Base-by-base conservation (phyloP, 2,113 vertebrate species). In the Calidris pugnax region DNA sequence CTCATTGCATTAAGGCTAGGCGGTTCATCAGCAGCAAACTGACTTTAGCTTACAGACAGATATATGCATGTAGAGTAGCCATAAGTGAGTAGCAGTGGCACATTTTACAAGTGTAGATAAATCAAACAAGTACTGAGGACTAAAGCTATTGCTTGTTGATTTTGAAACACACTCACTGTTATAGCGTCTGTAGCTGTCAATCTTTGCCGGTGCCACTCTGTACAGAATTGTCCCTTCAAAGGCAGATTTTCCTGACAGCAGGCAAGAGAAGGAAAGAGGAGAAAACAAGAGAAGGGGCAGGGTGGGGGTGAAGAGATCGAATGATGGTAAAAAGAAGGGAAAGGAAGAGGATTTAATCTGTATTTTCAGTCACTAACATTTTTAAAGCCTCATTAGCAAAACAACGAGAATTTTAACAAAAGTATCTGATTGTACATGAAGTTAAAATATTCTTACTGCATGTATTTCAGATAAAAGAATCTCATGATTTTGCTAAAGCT, bases 171-270 rank as follows among this genome's bases (percentile, higher is more conserved):
- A 98, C 98, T 98, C 98, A 98, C 98, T 98, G 98, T 98, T 98
- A 97, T 98, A 98, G 98, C 98, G 98, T 98, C 98, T 98, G 98
- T 98, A 98, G 98, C 98, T 98, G 97, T 98, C 98, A 98, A 96
- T 98, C 98, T 98, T 98, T 97, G 98, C 96, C 24, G 98, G 98
- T 96, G 87, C 96, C 90, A 98, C 98, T 98, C 98, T 98, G 96
- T 98, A 98, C 95, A 98, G 98, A 98, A 98, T 90, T 98, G 98
- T 97, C 97, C 98, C 98, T 98, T 98, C 96, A 98, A 98, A 98
- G 97, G 98, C 97, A 98, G 98, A 98, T 95, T 98, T 98, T 98
- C 98, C 98, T 98, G 98, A 98, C 98, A 98, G 98, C 97, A 98
- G 98, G 97, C 92, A 97, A 97, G 96, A 98, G 95, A 97, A 98